Conservation (phyloP, 2,888 invertebrate genomes). For the Erpobdella octoculata region DNA sequence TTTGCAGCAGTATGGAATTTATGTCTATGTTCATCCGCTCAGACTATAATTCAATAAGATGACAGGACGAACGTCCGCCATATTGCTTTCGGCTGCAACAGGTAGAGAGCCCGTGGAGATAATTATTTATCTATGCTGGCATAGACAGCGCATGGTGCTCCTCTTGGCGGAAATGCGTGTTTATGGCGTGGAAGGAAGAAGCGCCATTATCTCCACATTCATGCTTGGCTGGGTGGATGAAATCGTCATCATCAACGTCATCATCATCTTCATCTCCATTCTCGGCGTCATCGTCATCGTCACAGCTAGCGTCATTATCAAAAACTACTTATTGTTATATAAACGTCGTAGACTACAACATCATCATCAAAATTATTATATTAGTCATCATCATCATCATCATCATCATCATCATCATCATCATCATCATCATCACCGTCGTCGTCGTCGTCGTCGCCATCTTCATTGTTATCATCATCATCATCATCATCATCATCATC, state of each 20-base stretch:
- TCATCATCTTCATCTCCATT: not conserved
- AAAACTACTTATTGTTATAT: too few species aligned
- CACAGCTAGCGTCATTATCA: too few species aligned
- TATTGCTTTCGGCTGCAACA: slow-evolving; percentile 13
- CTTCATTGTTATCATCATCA: not conserved
- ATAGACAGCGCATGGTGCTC: not conserved
- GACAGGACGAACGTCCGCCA: slow-evolving; percentile 5
- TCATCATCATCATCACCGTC: not conserved
- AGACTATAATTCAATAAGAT: slow-evolving; percentile 5
- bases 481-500: not conserved
- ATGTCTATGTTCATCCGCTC: not conserved
- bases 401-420: slow-evolving; percentile 30
- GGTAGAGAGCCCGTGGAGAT: not conserved
- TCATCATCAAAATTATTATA: slow-evolving; percentile 29
- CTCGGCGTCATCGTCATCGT: not conserved
- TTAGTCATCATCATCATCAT: slow-evolving; percentile 16
- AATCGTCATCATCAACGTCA: not conserved
- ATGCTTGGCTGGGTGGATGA: not conserved
- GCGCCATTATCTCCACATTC: not conserved
- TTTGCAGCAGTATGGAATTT: not conserved
- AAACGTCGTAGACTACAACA: slow-evolving; percentile 28
- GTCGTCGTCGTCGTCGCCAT: not conserved
- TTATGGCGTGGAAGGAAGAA: not conserved
- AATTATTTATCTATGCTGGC: slow-evolving; percentile 6
- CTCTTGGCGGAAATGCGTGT: slow-evolving; percentile 3